phyloP scores from a whole-genome alignment of 2,888 invertebrate genomes.

The Apodemia hepburni region DNA sequence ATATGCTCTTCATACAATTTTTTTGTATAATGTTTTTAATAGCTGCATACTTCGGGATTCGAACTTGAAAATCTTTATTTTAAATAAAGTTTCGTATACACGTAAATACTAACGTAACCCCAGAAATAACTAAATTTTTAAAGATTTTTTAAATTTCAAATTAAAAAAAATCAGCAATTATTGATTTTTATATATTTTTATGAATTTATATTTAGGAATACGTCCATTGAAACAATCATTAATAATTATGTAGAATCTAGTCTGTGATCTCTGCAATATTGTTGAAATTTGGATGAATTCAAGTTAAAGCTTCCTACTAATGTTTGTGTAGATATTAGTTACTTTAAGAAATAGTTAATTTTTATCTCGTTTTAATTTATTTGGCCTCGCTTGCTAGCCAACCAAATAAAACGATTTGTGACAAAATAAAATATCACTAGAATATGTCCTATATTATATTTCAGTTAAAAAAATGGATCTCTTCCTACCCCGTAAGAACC shows the following conservation, averaged over 20 bases:
- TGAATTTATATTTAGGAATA: conserved; percentile 15
- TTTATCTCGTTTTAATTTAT: conserved; percentile 2
- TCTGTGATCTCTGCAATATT: conserved; percentile 75
- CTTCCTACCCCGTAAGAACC: no score
- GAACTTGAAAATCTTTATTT: no score
- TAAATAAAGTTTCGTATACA: no score
- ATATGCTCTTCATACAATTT: no score
- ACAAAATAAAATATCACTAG: neutral
- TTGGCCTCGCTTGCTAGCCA: neutral
- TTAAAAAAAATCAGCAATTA: no score
- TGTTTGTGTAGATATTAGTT: conserved; percentile 45
- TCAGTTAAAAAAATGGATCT: no score
- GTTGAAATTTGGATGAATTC: conserved; percentile 32
- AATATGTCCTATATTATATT: neutral
- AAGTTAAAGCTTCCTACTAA: conserved; percentile 51
- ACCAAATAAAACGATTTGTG: neutral
- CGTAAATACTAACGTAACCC: no score
- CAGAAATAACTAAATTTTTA: no score
- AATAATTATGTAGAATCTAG: conserved; percentile 61
- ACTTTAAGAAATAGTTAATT: conserved; percentile 17
- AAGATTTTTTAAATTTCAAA: no score
- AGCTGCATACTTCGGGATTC: no score
- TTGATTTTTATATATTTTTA: neutral
- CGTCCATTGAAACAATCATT: conserved; percentile 19
- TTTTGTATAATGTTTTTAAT: no score